Percentiles rank a stretch among this genome's conserved stretches.
These are phyloP conservation scores for Chromoteleia sp. DNA, from an alignment of 2,888 invertebrate species.

Conservation along the genomic window DNA sequence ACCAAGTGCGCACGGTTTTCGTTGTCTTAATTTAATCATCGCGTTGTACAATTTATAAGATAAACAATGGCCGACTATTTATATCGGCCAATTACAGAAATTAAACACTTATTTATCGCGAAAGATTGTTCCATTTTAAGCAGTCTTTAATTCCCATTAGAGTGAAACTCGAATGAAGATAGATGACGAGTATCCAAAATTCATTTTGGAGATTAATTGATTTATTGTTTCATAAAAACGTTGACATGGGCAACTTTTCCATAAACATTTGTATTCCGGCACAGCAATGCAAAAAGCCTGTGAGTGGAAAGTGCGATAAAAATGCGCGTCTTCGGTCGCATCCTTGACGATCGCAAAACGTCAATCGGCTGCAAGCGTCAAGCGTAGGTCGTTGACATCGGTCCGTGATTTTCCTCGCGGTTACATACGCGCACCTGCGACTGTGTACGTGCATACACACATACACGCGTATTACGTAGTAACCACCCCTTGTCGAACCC, in stretches of 20 bases:
- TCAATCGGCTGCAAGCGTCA: slow-evolving; percentile 63
- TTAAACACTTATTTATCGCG: background rate
- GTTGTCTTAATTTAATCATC: slow-evolving; percentile 47
- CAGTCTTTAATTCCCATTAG: background rate
- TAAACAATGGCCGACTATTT: slow-evolving; percentile 6
- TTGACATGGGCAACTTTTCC: slow-evolving; percentile 13
- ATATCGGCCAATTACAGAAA: background rate
- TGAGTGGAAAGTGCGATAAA: slow-evolving; percentile 44
- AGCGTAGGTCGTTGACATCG: slow-evolving; percentile 70
- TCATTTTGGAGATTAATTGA: too few relatives aligned
- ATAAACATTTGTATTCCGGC: slow-evolving; percentile 25
- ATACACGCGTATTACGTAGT: slow-evolving; percentile 51
- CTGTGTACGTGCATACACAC: slow-evolving; percentile 49
- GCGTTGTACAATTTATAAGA: slow-evolving; percentile 29
- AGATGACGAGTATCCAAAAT: too few relatives aligned
- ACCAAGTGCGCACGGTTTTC: slow-evolving; percentile 23
- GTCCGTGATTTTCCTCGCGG: slow-evolving; percentile 72
- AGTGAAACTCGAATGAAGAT: too few relatives aligned
- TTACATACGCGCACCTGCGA: slow-evolving; percentile 60
- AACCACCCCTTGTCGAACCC: slow-evolving; percentile 67
- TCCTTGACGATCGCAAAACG: slow-evolving; percentile 64
- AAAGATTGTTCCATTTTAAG: background rate
- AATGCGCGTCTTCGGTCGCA: slow-evolving; percentile 58
- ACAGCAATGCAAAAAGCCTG: slow-evolving; percentile 10
- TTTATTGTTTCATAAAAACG: slow-evolving; percentile 8